Conservation (phyloP, 2,113 vertebrate species). For the Pseudopodoces humilis region DNA sequence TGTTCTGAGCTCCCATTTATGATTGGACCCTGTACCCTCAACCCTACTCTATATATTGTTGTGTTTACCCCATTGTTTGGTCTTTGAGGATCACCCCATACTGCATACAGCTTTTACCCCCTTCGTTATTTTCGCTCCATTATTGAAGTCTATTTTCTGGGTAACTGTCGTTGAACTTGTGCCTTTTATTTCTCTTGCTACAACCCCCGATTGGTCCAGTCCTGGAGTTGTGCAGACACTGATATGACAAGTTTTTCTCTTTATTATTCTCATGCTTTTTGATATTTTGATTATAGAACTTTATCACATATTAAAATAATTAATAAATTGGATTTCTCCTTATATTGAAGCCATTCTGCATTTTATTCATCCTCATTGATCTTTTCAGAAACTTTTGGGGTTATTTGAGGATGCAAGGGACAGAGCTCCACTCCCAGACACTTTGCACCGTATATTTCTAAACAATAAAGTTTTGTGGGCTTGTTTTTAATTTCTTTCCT, state of each 20-base stretch:
- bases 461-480: not conserved
- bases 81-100: too few species aligned
- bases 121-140: too few species aligned
- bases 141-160: too few species aligned
- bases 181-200: too few species aligned
- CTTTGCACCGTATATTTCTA: not conserved
- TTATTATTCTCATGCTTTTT: not conserved
- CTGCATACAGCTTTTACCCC: too few species aligned
- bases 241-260: not conserved
- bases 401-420: not conserved
- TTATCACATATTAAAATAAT: not conserved
- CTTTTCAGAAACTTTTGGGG: not conserved
- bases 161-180: too few species aligned
- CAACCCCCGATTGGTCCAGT: too few species aligned
- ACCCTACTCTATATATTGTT: too few species aligned
- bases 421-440: not conserved
- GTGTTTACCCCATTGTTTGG: too few species aligned
- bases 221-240: too few species aligned
- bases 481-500: not conserved
- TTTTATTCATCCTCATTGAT: not conserved
- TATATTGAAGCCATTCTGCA: not conserved
- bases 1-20: too few species aligned
- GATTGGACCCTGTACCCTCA: too few species aligned
- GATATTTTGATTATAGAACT: not conserved
- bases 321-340: not conserved